These are phyloP conservation scores for Antechinus flavipes DNA, from an alignment of 2,113 vertebrate species.

Conservation along the genomic window DNA sequence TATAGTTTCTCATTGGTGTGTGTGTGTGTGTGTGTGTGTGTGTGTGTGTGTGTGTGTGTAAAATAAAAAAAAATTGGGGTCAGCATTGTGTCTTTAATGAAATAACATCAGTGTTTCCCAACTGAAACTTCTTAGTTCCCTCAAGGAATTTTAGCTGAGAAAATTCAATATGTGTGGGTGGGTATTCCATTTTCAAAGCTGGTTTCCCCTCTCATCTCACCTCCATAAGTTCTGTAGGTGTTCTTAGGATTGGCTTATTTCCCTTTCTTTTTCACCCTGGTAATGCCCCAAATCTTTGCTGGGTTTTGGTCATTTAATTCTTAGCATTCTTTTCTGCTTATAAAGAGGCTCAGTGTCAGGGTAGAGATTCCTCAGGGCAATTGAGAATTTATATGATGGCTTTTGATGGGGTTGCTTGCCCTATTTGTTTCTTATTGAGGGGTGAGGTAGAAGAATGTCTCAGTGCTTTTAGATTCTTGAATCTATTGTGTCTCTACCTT, in stretches of 20 bases:
- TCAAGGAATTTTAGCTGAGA: neutral
- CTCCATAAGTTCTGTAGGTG: neutral
- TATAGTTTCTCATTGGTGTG: neutral
- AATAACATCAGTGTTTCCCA: neutral
- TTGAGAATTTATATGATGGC: neutral
- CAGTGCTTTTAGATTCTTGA: neutral
- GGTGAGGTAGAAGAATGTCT: neutral
- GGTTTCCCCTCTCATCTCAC: neutral
- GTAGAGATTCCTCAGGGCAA: neutral
- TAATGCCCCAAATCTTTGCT: neutral
- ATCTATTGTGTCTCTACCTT: neutral
- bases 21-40: neutral
- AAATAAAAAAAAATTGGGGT: neutral
- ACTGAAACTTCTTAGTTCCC: neutral
- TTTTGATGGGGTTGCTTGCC: neutral
- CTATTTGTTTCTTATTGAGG: neutral
- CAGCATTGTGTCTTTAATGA: neutral
- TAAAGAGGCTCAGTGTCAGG: neutral
- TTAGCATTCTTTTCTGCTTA: neutral
- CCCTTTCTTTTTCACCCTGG: neutral
- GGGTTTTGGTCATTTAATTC: neutral
- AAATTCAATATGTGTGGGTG: neutral
- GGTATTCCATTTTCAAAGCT: neutral
- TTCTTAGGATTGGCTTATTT: neutral
- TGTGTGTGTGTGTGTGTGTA: neutral